These are phyloP conservation scores for Denticeps clupeoides DNA, from an alignment of 2,797 vertebrate species.

Conservation along the genomic window DNA sequence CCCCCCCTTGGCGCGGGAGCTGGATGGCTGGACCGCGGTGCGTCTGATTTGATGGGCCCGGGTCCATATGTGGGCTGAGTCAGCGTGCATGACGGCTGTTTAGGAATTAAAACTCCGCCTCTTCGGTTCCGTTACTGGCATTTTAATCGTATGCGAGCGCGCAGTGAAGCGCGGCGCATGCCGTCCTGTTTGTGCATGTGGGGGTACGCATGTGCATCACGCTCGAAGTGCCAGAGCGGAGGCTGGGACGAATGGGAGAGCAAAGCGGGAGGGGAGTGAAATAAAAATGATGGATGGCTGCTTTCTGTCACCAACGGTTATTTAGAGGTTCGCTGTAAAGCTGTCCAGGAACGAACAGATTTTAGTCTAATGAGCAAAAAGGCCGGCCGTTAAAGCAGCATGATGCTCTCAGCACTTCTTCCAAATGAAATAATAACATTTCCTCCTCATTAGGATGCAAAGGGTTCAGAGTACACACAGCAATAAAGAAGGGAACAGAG, in stretches of 20 bases:
- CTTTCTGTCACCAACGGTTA: constrained; percentile 38
- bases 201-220: neutral
- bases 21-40: constrained; percentile 31
- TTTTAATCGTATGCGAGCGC: too few species aligned
- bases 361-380: constrained; percentile 47
- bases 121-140: too few species aligned
- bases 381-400: too few species aligned
- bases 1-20: constrained; percentile 24
- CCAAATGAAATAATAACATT: constrained; percentile 36
- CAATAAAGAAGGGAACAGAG: constrained; percentile 1
- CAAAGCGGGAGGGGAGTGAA: constrained; percentile 16
- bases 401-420: constrained; percentile 33
- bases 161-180: too few species aligned
- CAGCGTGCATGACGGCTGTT: too few species aligned
- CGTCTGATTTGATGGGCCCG: too few species aligned
- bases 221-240: neutral
- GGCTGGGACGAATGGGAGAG: constrained; percentile 15
- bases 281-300: constrained; percentile 47
- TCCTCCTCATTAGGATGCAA: constrained; percentile 19
- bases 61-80: too few species aligned
- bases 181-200: neutral
- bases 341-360: constrained; percentile 45
- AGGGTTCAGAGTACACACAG: constrained; percentile 3
- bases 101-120: too few species aligned
- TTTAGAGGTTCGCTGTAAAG: constrained; percentile 46